These are phyloP conservation scores for Tokudaia muenninki DNA, from an alignment of 2,797 vertebrate genomes.

Conservation along the genomic window DNA sequence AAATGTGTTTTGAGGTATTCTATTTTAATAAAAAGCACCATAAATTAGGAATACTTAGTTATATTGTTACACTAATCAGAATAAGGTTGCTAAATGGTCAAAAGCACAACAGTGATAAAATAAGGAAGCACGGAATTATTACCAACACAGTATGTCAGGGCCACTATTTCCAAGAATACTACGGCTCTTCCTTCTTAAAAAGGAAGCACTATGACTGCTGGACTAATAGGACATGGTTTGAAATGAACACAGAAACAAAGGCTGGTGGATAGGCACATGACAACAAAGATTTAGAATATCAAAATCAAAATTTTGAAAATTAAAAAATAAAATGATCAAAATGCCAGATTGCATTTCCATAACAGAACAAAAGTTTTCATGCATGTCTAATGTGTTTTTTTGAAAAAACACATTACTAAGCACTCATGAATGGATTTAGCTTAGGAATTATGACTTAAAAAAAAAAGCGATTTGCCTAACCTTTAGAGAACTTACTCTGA, in stretches of 20 bases:
- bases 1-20: conserved; percentile 23
- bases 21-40: conserved; percentile 34
- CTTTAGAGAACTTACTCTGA: conserved; percentile 96
- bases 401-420: conserved; percentile 87
- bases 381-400: conserved; percentile 88
- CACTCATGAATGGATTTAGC: conserved; percentile 82
- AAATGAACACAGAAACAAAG: conserved; percentile 79
- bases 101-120: conserved; percentile 43
- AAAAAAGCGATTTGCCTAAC: conserved; percentile 86
- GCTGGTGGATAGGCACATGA: conserved; percentile 62
- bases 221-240: conserved; percentile 33
- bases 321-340: conserved; percentile 70
- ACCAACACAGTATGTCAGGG: neutral
- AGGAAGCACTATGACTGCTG: conserved; percentile 80
- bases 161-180: conserved; percentile 66
- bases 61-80: neutral
- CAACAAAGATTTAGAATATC: conserved; percentile 68
- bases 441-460: conserved; percentile 82
- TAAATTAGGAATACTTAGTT: conserved; percentile 51
- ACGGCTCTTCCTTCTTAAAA: conserved; percentile 67
- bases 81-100: conserved; percentile 53
- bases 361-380: conserved; percentile 85
- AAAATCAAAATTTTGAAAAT: conserved; percentile 67
- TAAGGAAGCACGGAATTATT: conserved; percentile 44
- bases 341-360: conserved; percentile 78